Conservation (phyloP, 35 echinoderm and acorn worm species). For the Patiria miniata region DNA sequence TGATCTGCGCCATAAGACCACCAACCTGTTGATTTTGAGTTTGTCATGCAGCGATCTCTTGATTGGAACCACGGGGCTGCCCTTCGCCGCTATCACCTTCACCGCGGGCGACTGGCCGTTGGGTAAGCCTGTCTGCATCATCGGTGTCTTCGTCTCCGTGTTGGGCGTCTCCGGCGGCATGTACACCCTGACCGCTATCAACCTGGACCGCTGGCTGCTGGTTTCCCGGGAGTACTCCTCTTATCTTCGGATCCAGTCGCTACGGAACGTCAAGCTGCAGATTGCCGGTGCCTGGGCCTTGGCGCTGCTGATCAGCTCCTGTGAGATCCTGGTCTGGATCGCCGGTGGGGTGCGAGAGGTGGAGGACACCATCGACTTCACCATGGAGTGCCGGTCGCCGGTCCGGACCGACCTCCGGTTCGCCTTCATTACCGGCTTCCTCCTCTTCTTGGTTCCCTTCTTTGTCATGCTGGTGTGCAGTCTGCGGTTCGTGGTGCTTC, state of each 20-base stretch:
- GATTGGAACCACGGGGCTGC: slow-evolving; percentile 1
- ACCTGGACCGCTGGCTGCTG: slow-evolving; percentile 13
- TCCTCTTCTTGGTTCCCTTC: neutral
- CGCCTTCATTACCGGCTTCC: neutral
- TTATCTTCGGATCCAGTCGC: slow-evolving; percentile 15
- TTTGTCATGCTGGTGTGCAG: neutral
- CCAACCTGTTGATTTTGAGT: slow-evolving; percentile 10
- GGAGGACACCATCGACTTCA: neutral
- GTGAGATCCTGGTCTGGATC: neutral
- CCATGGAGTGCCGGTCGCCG: neutral
- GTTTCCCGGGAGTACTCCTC: slow-evolving; percentile 1
- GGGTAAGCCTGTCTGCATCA: neutral
- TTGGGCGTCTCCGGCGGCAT: neutral
- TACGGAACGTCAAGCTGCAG: neutral
- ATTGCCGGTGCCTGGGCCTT: neutral
- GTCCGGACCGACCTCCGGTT: slow-evolving; percentile 4
- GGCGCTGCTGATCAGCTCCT: neutral
- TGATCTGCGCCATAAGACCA: neutral
- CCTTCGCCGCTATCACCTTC: neutral
- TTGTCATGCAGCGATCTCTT: slow-evolving; percentile 20
- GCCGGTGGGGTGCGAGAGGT: neutral
- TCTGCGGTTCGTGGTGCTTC: neutral
- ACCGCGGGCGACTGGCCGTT: neutral
- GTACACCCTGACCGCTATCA: slow-evolving; percentile 16
- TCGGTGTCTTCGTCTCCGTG: neutral